These are phyloP conservation scores for Garra rufa DNA, from an alignment of 2,113 vertebrate genomes.

Conservation along the genomic window DNA sequence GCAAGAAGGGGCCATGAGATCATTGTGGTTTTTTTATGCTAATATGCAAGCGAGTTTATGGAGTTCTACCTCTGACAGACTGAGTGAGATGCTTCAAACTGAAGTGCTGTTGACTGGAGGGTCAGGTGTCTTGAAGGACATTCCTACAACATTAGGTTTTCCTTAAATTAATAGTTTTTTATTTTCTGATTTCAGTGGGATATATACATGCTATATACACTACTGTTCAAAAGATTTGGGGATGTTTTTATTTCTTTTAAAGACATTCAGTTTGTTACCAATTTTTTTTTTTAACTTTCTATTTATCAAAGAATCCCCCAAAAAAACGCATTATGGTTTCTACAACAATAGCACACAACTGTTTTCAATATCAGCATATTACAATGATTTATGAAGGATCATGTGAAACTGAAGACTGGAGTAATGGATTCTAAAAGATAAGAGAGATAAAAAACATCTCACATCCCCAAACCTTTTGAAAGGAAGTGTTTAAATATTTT, in stretches of 20 bases:
- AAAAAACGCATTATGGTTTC: not conserved
- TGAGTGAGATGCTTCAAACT: slow-evolving; percentile 4
- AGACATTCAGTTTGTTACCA: no score
- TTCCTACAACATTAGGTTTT: not conserved
- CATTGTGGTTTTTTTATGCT: slow-evolving; percentile 13
- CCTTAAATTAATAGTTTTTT: not conserved
- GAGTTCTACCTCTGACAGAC: slow-evolving; percentile 42
- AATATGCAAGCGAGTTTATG: slow-evolving; percentile 44
- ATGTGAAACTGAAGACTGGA: not conserved
- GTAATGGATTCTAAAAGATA: not conserved
- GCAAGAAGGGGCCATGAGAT: not conserved
- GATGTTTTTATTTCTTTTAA: not conserved
- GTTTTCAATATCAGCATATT: not conserved
- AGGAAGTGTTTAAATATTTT: not conserved
- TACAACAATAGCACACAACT: not conserved
- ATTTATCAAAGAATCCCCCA: not conserved
- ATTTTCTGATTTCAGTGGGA: not conserved
- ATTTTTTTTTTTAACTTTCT: not conserved
- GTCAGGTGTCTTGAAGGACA: slow-evolving; percentile 10
- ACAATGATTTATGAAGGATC: not conserved
- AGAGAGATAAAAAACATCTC: not conserved
- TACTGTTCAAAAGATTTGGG: not conserved
- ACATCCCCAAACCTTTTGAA: not conserved
- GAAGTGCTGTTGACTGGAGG: not conserved
- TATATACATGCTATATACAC: not conserved